Base-by-base conservation (phyloP, 2,888 invertebrate species). In the Leptogaster cylindrica region DNA sequence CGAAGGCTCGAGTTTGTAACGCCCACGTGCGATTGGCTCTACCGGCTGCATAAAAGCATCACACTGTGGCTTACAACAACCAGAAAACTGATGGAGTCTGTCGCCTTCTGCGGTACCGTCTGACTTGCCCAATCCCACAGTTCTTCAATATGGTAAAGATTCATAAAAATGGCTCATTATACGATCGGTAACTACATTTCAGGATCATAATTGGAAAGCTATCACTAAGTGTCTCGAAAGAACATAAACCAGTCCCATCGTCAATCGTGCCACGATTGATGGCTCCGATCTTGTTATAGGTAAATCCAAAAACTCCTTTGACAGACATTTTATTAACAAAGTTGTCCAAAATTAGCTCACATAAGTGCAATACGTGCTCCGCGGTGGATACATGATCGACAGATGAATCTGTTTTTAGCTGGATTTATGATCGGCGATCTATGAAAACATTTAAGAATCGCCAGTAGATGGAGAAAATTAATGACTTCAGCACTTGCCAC, bases 141-240 rank as follows among this genome's bases (percentile, higher is more conserved):
- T 14, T 14, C 36, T 41, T 28, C 16, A 23, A 33, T 55, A 44
- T 46, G 33, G 48, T 48, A 33, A 31, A 55, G 39, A 44, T 55
- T 50, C 33, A 36, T 68, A 65, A 68, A 68, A 55, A 55, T 46
- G 68, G 68, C 65, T 68, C 65, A 68, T 68, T 68, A 65, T 44
- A 20, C 14, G 68, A 68, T 68, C 46, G 52, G 68, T 46, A 55
- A 64, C 33, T 63, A 67, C 51, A 65, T 50, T 65, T 65, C 33
- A 33, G 25, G 31, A 50, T 36, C 65, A 65, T 65, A 65, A 65
- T 65, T 65, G 65, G 48, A 65, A 50, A 48, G 12, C 63, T 46
- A 46, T 63, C 46, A 33, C 52, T n/a, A n/a, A 25, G 46, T 46
- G 10, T 31, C 10, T 46, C 23, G 12, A 46, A n/a, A 36, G 14